Evolutionary conservation across 1,140 invertebrate species (phyloP).

Genomic region (Scaptomyza montana): DNA sequence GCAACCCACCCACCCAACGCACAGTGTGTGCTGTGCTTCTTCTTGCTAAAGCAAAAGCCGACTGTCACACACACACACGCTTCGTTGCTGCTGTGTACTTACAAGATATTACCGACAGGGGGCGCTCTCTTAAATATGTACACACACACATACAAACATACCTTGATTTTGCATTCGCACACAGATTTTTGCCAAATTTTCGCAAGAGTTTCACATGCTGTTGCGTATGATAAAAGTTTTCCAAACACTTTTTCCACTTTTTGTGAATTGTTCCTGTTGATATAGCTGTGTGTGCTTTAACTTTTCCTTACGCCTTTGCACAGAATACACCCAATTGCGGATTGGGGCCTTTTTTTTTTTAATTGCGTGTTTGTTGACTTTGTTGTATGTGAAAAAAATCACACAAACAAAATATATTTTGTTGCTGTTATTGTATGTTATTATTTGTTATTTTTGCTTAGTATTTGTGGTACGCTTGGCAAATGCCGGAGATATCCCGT

Average conservation of each 20-base stretch:
- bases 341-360: background rate
- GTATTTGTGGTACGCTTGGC: conserved; percentile 5
- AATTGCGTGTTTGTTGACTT: conserved; percentile 17
- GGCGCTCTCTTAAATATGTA: conserved; percentile 17
- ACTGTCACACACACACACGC: conserved; percentile 6
- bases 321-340: conserved; percentile 16
- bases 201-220: conserved; percentile 67
- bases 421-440: background rate
- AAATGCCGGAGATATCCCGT: conserved; percentile 25
- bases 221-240: conserved; percentile 61
- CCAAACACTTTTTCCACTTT: conserved; percentile 68
- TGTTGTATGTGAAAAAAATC: background rate
- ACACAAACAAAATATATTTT: conserved; percentile 2
- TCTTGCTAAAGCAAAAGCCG: background rate
- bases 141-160: background rate
- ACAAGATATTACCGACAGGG: background rate
- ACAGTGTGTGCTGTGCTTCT: background rate
- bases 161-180: conserved; percentile 63
- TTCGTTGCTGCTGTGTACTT: too few relatives aligned
- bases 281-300: conserved; percentile 31
- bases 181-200: conserved; percentile 68
- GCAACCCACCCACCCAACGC: background rate
- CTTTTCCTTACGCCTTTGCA: conserved; percentile 18
- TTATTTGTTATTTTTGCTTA: conserved; percentile 1
- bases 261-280: conserved; percentile 64